Conservation (phyloP, 2,797 vertebrate genomes). For the Chlorospingus semifuscus region DNA sequence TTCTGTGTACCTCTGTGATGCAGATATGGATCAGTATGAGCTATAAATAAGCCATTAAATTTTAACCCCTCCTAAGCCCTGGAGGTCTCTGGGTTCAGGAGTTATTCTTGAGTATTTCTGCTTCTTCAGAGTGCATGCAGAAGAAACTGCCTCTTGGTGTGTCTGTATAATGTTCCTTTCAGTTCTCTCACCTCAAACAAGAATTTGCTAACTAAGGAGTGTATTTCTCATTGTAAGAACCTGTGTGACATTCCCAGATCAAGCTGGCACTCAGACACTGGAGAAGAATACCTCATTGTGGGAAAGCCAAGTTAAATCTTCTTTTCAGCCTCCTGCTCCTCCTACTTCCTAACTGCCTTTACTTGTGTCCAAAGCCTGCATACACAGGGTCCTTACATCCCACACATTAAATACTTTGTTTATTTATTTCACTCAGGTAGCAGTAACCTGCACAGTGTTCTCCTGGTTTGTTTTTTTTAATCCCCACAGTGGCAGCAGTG, state of each 20-base stretch:
- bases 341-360: constrained; percentile 1
- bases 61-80: background rate
- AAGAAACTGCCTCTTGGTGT: background rate
- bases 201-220: background rate
- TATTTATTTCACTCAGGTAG: background rate
- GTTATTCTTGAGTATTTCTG: background rate
- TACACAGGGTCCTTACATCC: background rate
- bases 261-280: background rate
- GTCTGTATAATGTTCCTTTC: background rate
- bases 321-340: background rate
- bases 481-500: background rate
- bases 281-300: constrained; percentile 34
- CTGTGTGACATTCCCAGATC: background rate
- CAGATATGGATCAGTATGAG: background rate
- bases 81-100: background rate
- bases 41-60: background rate
- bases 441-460: background rate
- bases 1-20: background rate
- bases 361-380: background rate
- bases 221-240: background rate
- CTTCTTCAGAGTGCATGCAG: background rate
- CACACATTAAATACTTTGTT: background rate
- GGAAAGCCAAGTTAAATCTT: constrained; percentile 29
- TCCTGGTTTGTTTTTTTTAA: background rate
- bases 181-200: background rate